A percentile compares a stretch with the other conserved stretches of the same genome.
Evolutionary conservation across 2,888 invertebrate species (phyloP).

Genomic region (Chymomyza amoena): DNA sequence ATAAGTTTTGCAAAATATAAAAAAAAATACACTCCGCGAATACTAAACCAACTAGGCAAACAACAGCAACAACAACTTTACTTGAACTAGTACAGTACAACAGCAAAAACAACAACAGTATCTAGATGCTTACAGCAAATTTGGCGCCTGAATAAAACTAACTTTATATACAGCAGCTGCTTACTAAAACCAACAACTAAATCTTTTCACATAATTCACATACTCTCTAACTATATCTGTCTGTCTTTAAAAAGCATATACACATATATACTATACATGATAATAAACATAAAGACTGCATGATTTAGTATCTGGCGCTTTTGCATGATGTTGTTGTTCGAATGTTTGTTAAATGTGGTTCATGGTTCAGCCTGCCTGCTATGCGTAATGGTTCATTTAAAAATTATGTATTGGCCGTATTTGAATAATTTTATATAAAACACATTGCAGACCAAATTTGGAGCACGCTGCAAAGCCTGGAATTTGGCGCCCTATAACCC

Average conservation of each 20-base stretch:
- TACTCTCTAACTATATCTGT: slow-evolving; percentile 4
- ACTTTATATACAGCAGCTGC: slow-evolving; percentile 13
- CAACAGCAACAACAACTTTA: slow-evolving; percentile 8
- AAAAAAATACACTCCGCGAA: not conserved
- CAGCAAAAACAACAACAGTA: not conserved
- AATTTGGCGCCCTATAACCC: slow-evolving; percentile 82
- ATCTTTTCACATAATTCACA: slow-evolving; percentile 12
- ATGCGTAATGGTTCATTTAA: not conserved
- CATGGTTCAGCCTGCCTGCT: not conserved
- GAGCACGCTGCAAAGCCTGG: slow-evolving; percentile 90
- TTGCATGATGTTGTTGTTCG: slow-evolving; percentile 51
- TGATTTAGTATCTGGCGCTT: slow-evolving; percentile 45
- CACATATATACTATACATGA: slow-evolving; percentile 5
- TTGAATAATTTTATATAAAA: slow-evolving; percentile 11
- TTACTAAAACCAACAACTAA: slow-evolving; percentile 22
- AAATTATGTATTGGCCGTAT: not conserved
- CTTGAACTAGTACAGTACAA: not conserved
- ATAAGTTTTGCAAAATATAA: slow-evolving; percentile 5
- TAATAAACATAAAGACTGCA: slow-evolving; percentile 27
- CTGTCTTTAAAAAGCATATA: slow-evolving; percentile 1
- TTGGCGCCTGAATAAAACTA: slow-evolving; percentile 10
- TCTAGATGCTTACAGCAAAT: not conserved
- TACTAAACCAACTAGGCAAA: slow-evolving; percentile 11
- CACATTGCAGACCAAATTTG: slow-evolving; percentile 86
- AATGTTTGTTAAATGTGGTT: not conserved